A percentile compares a stretch with the other conserved stretches of the same genome.
Evolutionary conservation across 2,113 vertebrate species (phyloP).

Genomic region (Triplophysa dalaica): DNA sequence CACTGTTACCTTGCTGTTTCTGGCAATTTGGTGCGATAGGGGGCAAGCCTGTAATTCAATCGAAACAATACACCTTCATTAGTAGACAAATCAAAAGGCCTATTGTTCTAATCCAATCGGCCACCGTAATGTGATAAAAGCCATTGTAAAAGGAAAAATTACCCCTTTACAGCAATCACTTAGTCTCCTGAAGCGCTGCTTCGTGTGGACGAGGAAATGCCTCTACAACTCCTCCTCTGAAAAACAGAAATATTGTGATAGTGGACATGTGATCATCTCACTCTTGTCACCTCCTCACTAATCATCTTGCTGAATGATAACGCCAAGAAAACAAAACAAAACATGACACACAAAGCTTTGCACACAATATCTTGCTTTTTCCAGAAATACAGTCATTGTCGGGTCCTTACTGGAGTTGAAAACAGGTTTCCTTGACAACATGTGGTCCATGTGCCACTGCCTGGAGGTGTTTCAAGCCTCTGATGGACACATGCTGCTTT

Average conservation of each 20-base stretch:
- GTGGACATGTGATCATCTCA: not conserved
- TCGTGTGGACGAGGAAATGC: not conserved
- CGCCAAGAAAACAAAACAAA: constrained; percentile 11
- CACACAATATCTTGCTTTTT: constrained; percentile 24
- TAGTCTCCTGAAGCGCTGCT: constrained; percentile 4
- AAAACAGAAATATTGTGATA: not conserved
- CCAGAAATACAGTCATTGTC: constrained; percentile 12
- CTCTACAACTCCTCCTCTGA: not conserved
- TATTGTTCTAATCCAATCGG: constrained; percentile 48
- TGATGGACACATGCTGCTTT: constrained; percentile 39
- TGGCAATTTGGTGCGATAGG: constrained; percentile 27
- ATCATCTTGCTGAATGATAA: constrained; percentile 5
- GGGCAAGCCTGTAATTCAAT: constrained; percentile 38
- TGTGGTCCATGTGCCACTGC: constrained; percentile 50
- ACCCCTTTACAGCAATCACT: constrained; percentile 10
- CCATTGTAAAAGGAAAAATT: constrained; percentile 19
- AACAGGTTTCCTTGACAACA: constrained; percentile 77
- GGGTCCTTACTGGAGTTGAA: constrained; percentile 57
- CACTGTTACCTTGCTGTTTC: constrained; percentile 42
- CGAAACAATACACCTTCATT: constrained; percentile 50
- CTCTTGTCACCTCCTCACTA: not conserved
- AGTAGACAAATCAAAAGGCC: constrained; percentile 40
- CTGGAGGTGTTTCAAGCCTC: constrained; percentile 43
- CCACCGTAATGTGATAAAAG: constrained; percentile 35
- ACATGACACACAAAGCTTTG: constrained; percentile 10